Conservation (phyloP, 2,797 vertebrate species). For the Chelmon rostratus region DNA sequence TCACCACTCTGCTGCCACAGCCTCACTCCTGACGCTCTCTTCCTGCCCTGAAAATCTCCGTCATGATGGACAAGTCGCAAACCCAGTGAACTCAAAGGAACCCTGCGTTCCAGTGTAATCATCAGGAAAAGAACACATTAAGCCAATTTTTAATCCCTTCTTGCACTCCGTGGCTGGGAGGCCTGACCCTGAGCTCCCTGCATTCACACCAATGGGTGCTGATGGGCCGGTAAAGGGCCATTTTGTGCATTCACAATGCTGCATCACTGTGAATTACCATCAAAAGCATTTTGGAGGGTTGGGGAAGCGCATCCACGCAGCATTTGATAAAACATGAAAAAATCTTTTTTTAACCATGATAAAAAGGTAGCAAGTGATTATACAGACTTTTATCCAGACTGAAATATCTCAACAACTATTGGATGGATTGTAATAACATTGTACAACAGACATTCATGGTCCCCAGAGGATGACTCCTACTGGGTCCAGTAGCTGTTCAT, state of each 20-base stretch:
- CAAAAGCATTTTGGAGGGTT: background rate
- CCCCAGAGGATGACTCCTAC: too few relatives aligned
- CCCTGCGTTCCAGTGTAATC: background rate
- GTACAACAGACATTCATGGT: background rate
- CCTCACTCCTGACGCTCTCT: too few relatives aligned
- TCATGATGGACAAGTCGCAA: background rate
- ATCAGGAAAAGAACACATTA: background rate
- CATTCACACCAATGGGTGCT: background rate
- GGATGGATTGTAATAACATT: background rate
- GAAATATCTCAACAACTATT: too few relatives aligned
- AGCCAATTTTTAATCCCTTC: background rate
- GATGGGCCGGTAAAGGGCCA: background rate
- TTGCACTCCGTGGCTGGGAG: conserved; percentile 1
- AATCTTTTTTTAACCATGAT: background rate
- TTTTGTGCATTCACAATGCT: background rate
- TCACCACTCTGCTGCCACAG: background rate
- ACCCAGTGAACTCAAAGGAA: background rate
- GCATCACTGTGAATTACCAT: conserved; percentile 13
- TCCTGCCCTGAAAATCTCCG: background rate
- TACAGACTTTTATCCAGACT: too few relatives aligned
- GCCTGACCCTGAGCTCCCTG: background rate
- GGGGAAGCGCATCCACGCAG: background rate
- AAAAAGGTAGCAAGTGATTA: background rate
- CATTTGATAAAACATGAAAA: background rate
- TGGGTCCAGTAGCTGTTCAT: background rate